Evolutionary conservation across 2,797 vertebrate genomes (phyloP).

Genomic region (Rhodeus uyekii): DNA sequence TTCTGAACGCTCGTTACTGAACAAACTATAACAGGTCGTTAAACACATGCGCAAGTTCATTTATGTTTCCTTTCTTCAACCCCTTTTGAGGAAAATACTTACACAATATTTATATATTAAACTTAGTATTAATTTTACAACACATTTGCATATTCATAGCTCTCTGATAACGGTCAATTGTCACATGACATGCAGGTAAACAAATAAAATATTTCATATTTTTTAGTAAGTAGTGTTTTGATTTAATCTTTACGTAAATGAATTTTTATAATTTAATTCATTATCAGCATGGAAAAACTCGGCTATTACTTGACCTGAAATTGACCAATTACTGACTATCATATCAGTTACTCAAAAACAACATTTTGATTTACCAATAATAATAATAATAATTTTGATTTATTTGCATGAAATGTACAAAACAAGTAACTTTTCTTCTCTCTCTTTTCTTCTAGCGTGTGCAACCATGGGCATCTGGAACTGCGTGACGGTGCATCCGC

Average conservation of each 20-base stretch:
- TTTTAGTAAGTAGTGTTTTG: background rate
- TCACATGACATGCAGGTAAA: background rate
- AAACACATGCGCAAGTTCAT: background rate
- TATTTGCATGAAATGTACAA: background rate
- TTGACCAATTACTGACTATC: background rate
- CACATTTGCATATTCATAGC: background rate
- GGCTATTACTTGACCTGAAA: background rate
- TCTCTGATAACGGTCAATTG: background rate
- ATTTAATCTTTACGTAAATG: background rate
- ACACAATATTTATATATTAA: background rate
- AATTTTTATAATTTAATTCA: background rate
- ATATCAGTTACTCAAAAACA: background rate
- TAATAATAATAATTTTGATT: background rate
- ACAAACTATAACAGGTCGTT: background rate
- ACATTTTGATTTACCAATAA: background rate
- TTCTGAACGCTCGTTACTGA: background rate
- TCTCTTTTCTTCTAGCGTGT: slow-evolving; percentile 78
- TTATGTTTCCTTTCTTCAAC: background rate
- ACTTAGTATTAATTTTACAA: background rate
- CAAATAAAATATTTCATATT: background rate
- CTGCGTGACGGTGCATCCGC: slow-evolving; percentile 92
- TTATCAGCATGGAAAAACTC: background rate
- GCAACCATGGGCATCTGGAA: slow-evolving; percentile 91
- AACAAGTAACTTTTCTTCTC: background rate
- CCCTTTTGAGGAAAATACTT: background rate